Base-by-base conservation (phyloP, 92 coral and sea anemone species). In the Palythoa grandis region DNA sequence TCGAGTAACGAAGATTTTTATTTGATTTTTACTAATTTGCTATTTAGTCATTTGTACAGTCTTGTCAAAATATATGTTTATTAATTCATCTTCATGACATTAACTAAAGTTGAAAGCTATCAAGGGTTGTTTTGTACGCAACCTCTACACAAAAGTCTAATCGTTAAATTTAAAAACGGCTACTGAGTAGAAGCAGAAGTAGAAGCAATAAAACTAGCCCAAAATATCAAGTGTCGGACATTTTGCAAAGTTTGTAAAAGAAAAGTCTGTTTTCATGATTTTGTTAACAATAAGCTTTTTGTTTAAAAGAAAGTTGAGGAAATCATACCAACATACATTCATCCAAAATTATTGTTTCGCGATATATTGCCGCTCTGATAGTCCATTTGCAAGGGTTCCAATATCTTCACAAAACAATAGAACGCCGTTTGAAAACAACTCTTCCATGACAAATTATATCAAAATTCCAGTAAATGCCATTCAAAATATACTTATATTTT, bases 401-500 rank as follows among this genome's bases (percentile, higher is more conserved):
- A 4, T 76, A 76, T 54, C 60, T 52, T 76, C 22, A 29, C 37
- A 37, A 54, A 53, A 76, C 82, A 76, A 24, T 4, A 39, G 63
- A 75, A 23, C 54, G 63, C 50, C 19, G 50, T 25, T 12, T 7
- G 15, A 76, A 24, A 76, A 53, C 25, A 76, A 75, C 35, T 24
- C 68, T 76, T 76, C 66, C 63, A 29, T 25, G 50, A 76, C 82
- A 43, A 75, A 75, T 75, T 52, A 58, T 17, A 22, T 6, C 57
- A 11, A 22, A 19, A 52, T 52, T 75, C 43, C 79, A 24, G 79
- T 52, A 74, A 74, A 22, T 29, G 68, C 50, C 68, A 10, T 63
- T 63, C 14, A 29, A 54, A 54, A 54, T 19, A 53, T 54, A 53
- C 12, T 76, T 25, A 2, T 69, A 19, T 67, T 67, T 67, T 9